A percentile compares a stretch with the other conserved stretches of the same genome.
These are phyloP conservation scores for Drosophila lutescens DNA, from an alignment of 2,888 invertebrate genomes.

Conservation along the genomic window DNA sequence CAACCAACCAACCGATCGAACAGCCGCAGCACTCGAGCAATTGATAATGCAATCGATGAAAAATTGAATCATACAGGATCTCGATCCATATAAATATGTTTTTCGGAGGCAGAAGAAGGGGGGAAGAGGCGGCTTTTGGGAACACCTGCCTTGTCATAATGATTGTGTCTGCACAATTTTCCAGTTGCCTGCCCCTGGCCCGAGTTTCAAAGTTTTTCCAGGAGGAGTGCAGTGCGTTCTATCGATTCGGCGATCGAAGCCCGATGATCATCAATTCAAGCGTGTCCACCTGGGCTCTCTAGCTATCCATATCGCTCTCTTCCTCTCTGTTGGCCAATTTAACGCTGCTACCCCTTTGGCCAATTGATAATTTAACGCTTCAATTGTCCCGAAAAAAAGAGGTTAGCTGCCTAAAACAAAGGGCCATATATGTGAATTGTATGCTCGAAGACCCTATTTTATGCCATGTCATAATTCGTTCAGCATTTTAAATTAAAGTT, in stretches of 20 bases:
- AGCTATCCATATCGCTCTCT: background rate
- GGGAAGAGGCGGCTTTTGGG: constrained; percentile 11
- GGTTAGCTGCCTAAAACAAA: constrained; percentile 30
- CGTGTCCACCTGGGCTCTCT: constrained; percentile 62
- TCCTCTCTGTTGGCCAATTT: constrained; percentile 67
- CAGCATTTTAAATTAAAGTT: constrained; percentile 57
- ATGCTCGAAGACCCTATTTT: constrained; percentile 35
- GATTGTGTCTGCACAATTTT: constrained; percentile 68
- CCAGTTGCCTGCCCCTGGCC: constrained; percentile 65
- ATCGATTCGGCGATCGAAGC: constrained; percentile 18
- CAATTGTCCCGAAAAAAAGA: constrained; percentile 60
- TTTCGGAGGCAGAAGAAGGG: background rate
- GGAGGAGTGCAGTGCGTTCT: constrained; percentile 46
- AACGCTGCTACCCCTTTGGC: constrained; percentile 71
- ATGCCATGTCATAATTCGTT: constrained; percentile 68
- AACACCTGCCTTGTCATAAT: constrained; percentile 68
- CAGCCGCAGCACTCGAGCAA: constrained; percentile 60
- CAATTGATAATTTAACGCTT: constrained; percentile 81
- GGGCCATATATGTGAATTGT: constrained; percentile 40
- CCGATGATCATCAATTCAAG: constrained; percentile 58
- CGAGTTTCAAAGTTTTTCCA: constrained; percentile 42
- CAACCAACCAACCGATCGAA: constrained; percentile 28
- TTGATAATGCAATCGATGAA: constrained; percentile 75
- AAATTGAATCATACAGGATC: constrained; percentile 61
- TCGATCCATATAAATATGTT: constrained; percentile 42